Base-by-base conservation (phyloP, 1,140 invertebrate species). In the Prorops nasuta region DNA sequence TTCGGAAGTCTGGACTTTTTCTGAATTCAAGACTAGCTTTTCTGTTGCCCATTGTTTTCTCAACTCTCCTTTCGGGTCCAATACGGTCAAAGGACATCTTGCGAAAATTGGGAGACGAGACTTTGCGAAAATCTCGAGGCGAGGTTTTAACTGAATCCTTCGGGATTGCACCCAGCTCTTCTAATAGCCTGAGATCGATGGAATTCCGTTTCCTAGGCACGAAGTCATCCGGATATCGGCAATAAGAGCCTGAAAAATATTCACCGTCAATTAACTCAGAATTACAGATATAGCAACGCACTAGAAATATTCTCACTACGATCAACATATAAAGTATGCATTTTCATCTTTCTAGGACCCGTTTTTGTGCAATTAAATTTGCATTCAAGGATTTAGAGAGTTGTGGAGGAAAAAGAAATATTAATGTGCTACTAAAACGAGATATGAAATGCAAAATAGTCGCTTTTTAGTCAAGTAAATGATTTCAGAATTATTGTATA, bases 81-180 rank as follows among this genome's bases (percentile, higher is more conserved):
- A 71, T 59, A 59, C 64, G 66, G 43, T 78, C 76, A 31, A 78
- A 69, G 9, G 76, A 78, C 72, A 73, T 78, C 64, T 75, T 74
- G 17, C 69, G 73, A 54, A 78, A 73, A 44, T 71, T 74, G 2
- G 69, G 65, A 0, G 72, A 73, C 0, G 72, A 69, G 14, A 56
- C 54, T 22, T 73, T 73, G 1, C 68, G 58, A 12, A 72, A 76
- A 51, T 76, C 72, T 39, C 69, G 60, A 0, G 72, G 68, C 0
- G 74, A 75, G 36, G 59, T 57, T 55, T 67, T 73, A 2, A 49
- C 49, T 6, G 60, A 51, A 31, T 72, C 70, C 24, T 60, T 69
- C 9, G 57, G 24, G 21, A 60, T 32, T 3, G 49, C 46, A 3
- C 56, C 65, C 18, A 76, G 54, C 40, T 76, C 72, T 24, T 78